Base-by-base conservation (phyloP, 2,888 invertebrate species). In the Agapetus fuscipes region DNA sequence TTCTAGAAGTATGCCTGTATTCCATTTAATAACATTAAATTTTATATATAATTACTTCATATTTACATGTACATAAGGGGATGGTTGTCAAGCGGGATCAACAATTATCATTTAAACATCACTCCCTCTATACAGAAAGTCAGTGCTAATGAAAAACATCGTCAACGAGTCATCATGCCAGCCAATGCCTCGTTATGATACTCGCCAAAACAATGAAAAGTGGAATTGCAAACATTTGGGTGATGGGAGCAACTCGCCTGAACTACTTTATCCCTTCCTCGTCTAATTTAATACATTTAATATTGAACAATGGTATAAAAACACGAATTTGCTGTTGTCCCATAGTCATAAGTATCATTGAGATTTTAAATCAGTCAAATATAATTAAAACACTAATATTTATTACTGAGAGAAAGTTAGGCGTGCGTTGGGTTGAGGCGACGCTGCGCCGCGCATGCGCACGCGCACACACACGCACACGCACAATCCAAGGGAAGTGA, bases 1-100 rank as follows among this genome's bases (percentile, higher is more conserved):
- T 34, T 34, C 34, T 42, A 42, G 42, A 38, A 38, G 38, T 37
- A 34, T 34, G 42, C 35, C 37, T 17, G 28, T 30, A 14, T 24
- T 37, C 30, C 30, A 24, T 17, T 32, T 17, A 11, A 17, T 37
- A 20, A 30, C n/a, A 24, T 30, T 14, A 16, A 11, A 14, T 37
- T 4, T 10, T 9, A 24, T 30, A 20, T 6, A 9, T 9, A 20
- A 16, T 24, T 20, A 30, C 9, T 30, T 20, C 15, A 27, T 37
- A 37, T 37, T 37, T 37, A 37, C 37, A 37, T 15, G 24, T 14
- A 37, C 25, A 37, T 30, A 17, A 14, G n/a, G 32, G 15, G 20
- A 20, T 20, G 20, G 20, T 9, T 6, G 4, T 20, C 20, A 20
- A 20, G 20, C 20, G 20, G 20, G 20, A 9, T 20, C 20, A 9